These are phyloP conservation scores for Thereva nobilitata DNA, from an alignment of 2,888 invertebrate species.

Conservation along the genomic window DNA sequence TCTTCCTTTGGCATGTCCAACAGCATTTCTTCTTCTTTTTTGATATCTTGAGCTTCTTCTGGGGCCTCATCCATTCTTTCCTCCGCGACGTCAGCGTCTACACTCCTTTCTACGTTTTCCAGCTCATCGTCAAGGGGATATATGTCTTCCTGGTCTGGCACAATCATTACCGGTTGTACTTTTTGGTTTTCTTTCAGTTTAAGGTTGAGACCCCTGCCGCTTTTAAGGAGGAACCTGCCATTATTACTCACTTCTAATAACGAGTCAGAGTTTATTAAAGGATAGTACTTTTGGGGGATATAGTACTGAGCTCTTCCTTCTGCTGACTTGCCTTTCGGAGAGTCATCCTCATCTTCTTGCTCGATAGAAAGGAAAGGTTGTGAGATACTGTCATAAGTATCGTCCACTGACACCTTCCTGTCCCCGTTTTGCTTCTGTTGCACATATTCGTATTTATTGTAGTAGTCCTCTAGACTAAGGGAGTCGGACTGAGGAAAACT, in stretches of 20 bases:
- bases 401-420: too few species aligned
- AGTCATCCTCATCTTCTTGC: constrained; percentile 11
- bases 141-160: not conserved
- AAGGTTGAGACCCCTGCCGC: constrained; percentile 36
- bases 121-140: not conserved
- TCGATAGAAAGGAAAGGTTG: not conserved
- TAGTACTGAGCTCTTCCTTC: constrained; percentile 37
- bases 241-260: constrained; percentile 38
- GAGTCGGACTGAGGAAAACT: too few species aligned
- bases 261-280: constrained; percentile 36
- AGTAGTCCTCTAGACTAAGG: too few species aligned
- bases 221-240: constrained; percentile 39
- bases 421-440: too few species aligned
- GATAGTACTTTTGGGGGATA: constrained; percentile 36
- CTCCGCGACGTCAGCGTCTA: not conserved
- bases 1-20: not conserved
- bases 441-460: too few species aligned
- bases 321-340: not conserved
- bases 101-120: not conserved
- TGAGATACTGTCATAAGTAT: too few species aligned
- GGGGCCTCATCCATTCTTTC: not conserved
- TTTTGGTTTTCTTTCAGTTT: not conserved
- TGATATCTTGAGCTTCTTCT: not conserved
- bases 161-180: not conserved
- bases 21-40: not conserved